phyloP scores from a whole-genome alignment of 2,888 invertebrate species.

The Acanthococcus lagerstroemiae region DNA sequence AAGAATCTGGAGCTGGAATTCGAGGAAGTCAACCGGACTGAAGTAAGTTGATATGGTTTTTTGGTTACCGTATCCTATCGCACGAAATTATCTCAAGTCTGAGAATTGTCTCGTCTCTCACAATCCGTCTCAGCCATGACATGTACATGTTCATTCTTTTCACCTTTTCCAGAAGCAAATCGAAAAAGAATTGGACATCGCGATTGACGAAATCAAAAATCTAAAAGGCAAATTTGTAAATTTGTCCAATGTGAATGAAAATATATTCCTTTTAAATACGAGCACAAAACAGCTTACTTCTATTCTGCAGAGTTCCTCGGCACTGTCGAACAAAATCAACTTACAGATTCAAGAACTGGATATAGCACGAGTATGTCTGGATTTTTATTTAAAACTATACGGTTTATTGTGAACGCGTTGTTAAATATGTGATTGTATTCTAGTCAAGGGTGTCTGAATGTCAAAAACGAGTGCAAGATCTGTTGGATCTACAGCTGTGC shows the following conservation, averaged over 20 bases:
- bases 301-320: not conserved
- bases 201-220: slow-evolving; percentile 2
- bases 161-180: slow-evolving; percentile 10
- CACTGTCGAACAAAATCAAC: slow-evolving; percentile 12
- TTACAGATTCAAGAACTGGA: slow-evolving; percentile 20
- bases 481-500: slow-evolving; percentile 88
- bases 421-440: not conserved
- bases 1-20: no score
- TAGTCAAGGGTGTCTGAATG: slow-evolving; percentile 70
- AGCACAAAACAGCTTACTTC: slow-evolving; percentile 3
- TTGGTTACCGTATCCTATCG: no score
- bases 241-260: slow-evolving; percentile 8
- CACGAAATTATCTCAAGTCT: no score
- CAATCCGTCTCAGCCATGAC: no score
- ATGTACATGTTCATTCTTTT: no score
- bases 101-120: no score
- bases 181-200: slow-evolving; percentile 1
- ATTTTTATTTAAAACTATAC: not conserved
- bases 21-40: no score
- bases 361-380: slow-evolving; percentile 3
- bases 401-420: not conserved
- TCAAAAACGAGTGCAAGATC: slow-evolving; percentile 85
- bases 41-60: no score
- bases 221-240: not conserved
- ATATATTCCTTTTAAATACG: not conserved